phyloP scores from a whole-genome alignment of 2,888 invertebrate genomes.

The Aethes cnicana region DNA sequence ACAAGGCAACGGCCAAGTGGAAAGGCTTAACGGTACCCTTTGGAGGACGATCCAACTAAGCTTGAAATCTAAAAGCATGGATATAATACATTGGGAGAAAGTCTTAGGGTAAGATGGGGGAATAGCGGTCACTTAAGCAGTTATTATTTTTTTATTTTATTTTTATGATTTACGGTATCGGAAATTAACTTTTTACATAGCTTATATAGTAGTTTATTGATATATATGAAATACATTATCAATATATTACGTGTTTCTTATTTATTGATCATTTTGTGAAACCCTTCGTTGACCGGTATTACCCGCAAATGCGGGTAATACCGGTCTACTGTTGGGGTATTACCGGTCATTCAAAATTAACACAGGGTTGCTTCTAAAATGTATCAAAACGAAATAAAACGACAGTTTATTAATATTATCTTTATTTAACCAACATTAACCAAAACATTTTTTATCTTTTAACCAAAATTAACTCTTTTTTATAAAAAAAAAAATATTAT shows the following conservation, averaged over 20 bases:
- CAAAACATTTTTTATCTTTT: background rate
- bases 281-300: background rate
- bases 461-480: background rate
- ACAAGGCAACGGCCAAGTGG: too few relatives aligned
- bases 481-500: background rate
- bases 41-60: too few relatives aligned
- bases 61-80: too few relatives aligned
- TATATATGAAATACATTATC: slow-evolving; percentile 3
- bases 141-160: slow-evolving; percentile 1
- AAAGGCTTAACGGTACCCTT: too few relatives aligned
- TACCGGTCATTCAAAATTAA: background rate
- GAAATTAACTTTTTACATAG: slow-evolving; percentile 6
- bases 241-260: slow-evolving; percentile 2
- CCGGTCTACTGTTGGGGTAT: background rate
- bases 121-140: too few relatives aligned
- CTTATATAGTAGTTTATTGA: background rate
- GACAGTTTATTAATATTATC: background rate
- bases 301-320: too few relatives aligned
- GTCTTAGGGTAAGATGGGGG: too few relatives aligned
- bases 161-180: slow-evolving; percentile 1
- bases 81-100: too few relatives aligned
- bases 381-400: slow-evolving; percentile 1
- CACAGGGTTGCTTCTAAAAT: background rate
- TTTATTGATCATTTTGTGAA: slow-evolving; percentile 4
- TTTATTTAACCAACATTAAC: too few relatives aligned